Evolutionary conservation across 2,888 invertebrate genomes (phyloP).

Genomic region (Sphecodes monilicornis): DNA sequence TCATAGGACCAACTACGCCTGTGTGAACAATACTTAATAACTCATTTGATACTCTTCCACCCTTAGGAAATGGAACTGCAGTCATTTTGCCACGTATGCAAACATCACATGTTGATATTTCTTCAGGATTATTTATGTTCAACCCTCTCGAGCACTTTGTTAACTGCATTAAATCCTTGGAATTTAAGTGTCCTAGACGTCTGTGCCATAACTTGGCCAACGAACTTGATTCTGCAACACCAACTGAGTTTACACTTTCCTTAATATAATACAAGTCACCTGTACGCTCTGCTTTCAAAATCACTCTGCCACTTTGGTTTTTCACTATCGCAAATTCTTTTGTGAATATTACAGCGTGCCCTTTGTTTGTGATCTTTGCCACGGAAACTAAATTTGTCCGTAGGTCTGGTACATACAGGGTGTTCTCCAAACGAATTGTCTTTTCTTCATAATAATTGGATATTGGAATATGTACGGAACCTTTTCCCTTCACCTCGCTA

Average conservation of each 20-base stretch:
- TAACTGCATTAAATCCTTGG: background rate
- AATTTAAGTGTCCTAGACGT: background rate
- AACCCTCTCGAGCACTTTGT: background rate
- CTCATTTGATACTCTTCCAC: no score
- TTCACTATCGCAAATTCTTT: background rate
- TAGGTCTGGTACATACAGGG: background rate
- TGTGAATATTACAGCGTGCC: background rate
- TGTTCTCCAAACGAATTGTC: background rate
- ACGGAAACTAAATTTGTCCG: background rate
- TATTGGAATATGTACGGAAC: no score
- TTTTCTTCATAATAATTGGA: no score
- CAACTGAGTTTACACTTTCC: background rate
- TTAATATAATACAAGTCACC: no score
- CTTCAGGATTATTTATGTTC: no score
- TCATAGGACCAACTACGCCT: no score
- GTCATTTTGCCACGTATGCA: no score
- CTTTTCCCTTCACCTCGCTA: no score
- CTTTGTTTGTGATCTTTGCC: background rate
- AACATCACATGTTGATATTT: no score
- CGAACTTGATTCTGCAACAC: background rate
- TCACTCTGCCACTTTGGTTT: background rate
- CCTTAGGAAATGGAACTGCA: no score
- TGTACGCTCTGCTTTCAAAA: no score
- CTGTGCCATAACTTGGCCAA: background rate
- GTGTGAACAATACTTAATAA: no score